Evolutionary conservation across 2,797 vertebrate genomes (phyloP), one percentile per base, ranked within the genome.

Genomic region (Rhinophrynus dorsalis): DNA sequence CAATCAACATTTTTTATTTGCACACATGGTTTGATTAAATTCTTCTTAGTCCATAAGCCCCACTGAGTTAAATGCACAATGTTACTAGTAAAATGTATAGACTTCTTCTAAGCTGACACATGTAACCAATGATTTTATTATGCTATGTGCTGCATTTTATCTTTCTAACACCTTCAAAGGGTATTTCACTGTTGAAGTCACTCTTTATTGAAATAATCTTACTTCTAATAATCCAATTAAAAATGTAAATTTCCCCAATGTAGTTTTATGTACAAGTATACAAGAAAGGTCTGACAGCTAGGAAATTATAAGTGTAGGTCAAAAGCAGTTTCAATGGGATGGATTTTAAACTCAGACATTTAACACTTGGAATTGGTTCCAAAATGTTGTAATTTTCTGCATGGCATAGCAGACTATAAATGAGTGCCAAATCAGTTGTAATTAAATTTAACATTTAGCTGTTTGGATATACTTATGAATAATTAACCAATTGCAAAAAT

Each of bases 381-480:
- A 64, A 58, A 71, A 71, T 64, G 54, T 51, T 38, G 68, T 50
- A 42, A 64, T 64, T 71, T 64, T 71, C 60, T 71, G 68, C 68
- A 48, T 71, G 59, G 37, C 30, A 56, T 64, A 64, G 59, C 60
- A 71, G 60, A 50, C 40, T 71, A 63, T 37, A 64, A 64, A 63
- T 18, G 21, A 18, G 51, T 56, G 68, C 60, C 57, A 57, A 64
- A 64, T 71, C 59, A 64, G 27, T 55, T 71, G 51, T 71, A 71
- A 71, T 71, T 71, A 71, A 71, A 71, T 71, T 35, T 64, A 71
- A 71, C 68, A 71, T 71, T 71, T 64, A 64, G 52, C 60, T 71
- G 42, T 60, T 47, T 71, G 61, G 60, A 61, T 71, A 64, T 51
- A 71, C 60, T 64, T 64, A 64, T 71, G 60, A 64, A 71, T 71